phyloP scores from a whole-genome alignment of 2,888 invertebrate species.

The Helobdella robusta region DNA sequence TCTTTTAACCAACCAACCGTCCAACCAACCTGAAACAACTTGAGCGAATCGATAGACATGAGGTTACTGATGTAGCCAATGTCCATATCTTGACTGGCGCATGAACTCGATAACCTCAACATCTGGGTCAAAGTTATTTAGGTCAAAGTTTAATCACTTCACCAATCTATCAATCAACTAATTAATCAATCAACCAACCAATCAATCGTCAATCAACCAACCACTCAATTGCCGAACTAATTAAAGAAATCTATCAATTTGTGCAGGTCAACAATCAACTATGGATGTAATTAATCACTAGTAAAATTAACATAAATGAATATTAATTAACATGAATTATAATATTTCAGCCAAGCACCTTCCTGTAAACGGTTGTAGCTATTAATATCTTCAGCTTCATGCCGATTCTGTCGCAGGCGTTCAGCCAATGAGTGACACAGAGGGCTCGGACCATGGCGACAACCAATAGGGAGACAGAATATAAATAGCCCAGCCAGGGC shows the following conservation, averaged over 20 bases:
- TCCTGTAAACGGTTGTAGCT: conserved; percentile 27
- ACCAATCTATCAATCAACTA: too few species aligned
- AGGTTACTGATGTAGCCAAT: conserved; percentile 81
- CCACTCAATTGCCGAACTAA: too few species aligned
- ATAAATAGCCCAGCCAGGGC: conserved; percentile 13
- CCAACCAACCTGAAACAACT: conserved; percentile 25
- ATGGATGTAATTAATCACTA: too few species aligned
- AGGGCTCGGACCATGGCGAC: conserved; percentile 11
- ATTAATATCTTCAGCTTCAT: conserved; percentile 22
- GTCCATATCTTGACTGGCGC: conserved; percentile 20
- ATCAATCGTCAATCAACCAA: too few species aligned
- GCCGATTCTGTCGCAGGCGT: conserved; percentile 16
- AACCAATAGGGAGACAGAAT: conserved; percentile 6
- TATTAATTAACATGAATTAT: not conserved
- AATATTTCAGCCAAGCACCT: conserved; percentile 11
- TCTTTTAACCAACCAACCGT: too few species aligned
- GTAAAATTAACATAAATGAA: too few species aligned
- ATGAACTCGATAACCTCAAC: conserved; percentile 17
- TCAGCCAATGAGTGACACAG: conserved; percentile 14
- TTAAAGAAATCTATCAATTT: too few species aligned
- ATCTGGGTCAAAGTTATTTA: not conserved
- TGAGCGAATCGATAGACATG: conserved; percentile 81
- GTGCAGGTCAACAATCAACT: too few species aligned
- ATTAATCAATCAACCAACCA: too few species aligned
- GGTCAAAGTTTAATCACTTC: not conserved